phyloP scores from a whole-genome alignment of 2,888 invertebrate genomes.

The Hydropsyche betteni region DNA sequence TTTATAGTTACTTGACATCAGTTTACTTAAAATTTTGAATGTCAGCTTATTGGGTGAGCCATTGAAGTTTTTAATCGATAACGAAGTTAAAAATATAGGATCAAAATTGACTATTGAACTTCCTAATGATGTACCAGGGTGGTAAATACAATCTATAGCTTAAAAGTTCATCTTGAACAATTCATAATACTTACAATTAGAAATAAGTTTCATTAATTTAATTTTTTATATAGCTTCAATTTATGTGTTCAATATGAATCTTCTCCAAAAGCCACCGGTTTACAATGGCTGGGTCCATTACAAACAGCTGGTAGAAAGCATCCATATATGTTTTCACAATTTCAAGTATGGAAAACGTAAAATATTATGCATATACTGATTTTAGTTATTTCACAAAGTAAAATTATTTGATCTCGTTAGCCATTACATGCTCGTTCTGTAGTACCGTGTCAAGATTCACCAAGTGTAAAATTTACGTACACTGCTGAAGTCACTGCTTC shows the following conservation, averaged over 20 bases:
- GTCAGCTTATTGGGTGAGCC: slow-evolving; percentile 67
- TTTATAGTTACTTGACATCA: slow-evolving; percentile 78
- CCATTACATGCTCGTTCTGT: slow-evolving; percentile 90
- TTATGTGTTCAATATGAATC: slow-evolving; percentile 79
- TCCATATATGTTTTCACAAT: slow-evolving; percentile 88
- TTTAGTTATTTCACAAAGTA: not conserved
- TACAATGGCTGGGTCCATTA: slow-evolving; percentile 88
- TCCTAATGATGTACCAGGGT: slow-evolving; percentile 58
- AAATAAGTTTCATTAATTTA: not conserved
- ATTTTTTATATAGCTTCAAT: slow-evolving; percentile 60
- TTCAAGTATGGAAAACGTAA: slow-evolving; percentile 66
- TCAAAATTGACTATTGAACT: slow-evolving; percentile 78
- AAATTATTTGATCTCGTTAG: slow-evolving; percentile 57
- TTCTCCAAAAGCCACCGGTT: slow-evolving; percentile 78
- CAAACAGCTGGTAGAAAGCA: slow-evolving; percentile 88
- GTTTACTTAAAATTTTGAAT: slow-evolving; percentile 72
- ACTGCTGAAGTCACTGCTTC: slow-evolving; percentile 79
- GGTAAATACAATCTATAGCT: slow-evolving; percentile 2
- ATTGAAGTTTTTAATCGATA: slow-evolving; percentile 69
- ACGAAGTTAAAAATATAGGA: slow-evolving; percentile 75
- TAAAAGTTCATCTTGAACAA: not conserved
- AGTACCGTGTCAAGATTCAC: slow-evolving; percentile 92
- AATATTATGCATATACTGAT: not conserved
- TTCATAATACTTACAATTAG: not conserved
- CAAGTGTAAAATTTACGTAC: slow-evolving; percentile 88